These are phyloP conservation scores for Phylloscopus whistleri DNA, from an alignment of 2,113 vertebrate genomes.

Conservation along the genomic window DNA sequence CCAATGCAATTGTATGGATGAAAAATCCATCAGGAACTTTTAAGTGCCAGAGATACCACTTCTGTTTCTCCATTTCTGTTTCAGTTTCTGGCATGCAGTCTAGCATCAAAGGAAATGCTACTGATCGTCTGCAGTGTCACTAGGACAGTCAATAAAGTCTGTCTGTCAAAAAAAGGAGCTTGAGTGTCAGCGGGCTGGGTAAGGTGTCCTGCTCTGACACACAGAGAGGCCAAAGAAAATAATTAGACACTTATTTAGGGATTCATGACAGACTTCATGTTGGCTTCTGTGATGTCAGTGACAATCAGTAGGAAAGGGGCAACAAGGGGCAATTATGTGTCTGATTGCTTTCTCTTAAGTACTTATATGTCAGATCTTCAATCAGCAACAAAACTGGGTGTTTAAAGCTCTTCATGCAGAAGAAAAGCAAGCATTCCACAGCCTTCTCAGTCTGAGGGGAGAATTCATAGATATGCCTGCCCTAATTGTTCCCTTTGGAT, in stretches of 20 bases:
- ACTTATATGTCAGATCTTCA: not conserved
- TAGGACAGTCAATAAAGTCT: not conserved
- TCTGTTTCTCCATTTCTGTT: not conserved
- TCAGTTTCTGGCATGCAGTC: not conserved
- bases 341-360: not conserved
- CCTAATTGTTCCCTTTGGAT: not conserved
- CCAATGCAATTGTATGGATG: not conserved
- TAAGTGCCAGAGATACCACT: not conserved
- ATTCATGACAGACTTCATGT: not conserved
- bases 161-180: rapidly evolving
- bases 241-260: not conserved
- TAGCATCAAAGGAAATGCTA: not conserved
- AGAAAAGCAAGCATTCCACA: not conserved
- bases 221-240: not conserved
- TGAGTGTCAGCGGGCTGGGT: not conserved
- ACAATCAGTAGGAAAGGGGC: not conserved
- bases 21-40: not conserved
- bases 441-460: not conserved
- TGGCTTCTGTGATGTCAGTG: not conserved
- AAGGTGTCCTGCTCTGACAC: not conserved
- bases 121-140: not conserved
- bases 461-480: not conserved
- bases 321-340: not conserved
- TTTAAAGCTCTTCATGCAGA: not conserved
- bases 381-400: not conserved